Base-by-base conservation (phyloP, 2,797 vertebrate species). In the Cercopithecus petaurista region DNA sequence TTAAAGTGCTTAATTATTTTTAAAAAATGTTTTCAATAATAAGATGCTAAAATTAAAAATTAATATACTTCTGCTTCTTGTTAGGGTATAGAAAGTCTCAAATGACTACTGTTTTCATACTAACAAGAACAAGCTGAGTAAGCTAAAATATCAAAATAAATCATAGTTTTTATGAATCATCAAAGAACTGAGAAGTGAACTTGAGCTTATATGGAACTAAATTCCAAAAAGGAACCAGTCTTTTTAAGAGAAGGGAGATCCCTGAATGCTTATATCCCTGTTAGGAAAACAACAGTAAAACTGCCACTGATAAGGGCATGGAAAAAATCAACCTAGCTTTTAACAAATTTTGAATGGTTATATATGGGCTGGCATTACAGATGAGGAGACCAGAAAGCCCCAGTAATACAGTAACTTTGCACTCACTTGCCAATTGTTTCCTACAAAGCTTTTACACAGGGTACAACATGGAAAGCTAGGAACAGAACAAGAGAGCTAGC, bases 11-110 rank as follows among this genome's bases (percentile, higher is more conserved):
- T 83, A 75, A 75, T 41, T 46, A 80, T 48, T n/a, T 59, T n/a
- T 50, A 80, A 91, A 43, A 80, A 12, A n/a, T 41, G 22, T 80
- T 79, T 90, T 33, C 8, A 80, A 50, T 50, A 95, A 36, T 43
- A 88, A 92, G 26, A 83, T 46, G 14, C 59, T 88, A 83, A 88
- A 91, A 90, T 86, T 72, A 87, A 90, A 61, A 73, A 24, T 30
- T 70, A 81, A 46, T 30, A 43, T 9, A 33, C 41, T 72, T 92
- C 13, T 88, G 50, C 26, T 77, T 79, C 72, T 88, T 12, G 24
- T 72, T 88, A 92, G 21, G 12, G 7, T 75, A 1, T 7, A 79
- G 61, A 84, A 88, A 80, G 21, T 72, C 33, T 89, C 39, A 48
- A 85, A 70, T 52, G 46, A 88, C 26, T 73, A 36, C 11, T 67